phyloP scores from a whole-genome alignment of 1,140 invertebrate species.

The Oedothorax gibbosus region DNA sequence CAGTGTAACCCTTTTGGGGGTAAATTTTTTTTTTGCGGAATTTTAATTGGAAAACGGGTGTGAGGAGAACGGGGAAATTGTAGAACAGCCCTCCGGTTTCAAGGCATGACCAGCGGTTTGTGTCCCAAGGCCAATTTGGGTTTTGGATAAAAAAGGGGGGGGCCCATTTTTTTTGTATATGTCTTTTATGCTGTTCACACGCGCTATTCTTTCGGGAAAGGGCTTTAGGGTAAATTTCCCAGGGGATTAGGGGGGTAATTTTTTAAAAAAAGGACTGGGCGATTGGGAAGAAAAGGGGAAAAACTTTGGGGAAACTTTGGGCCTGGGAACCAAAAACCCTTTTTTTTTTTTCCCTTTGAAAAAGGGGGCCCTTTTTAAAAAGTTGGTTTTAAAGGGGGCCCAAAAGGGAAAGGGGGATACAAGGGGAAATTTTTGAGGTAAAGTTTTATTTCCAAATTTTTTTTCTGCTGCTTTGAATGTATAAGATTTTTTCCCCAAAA shows the following conservation, averaged over 20 bases:
- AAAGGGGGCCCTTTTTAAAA: constrained; percentile 68
- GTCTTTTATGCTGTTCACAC: constrained; percentile 65
- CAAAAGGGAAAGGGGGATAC: constrained; percentile 68
- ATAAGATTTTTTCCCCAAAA: too few relatives aligned
- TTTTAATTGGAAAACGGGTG: constrained; percentile 65
- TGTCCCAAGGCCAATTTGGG: constrained; percentile 62
- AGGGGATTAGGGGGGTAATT: constrained; percentile 66
- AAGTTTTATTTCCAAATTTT: too few relatives aligned
- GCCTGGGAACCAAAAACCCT: constrained; percentile 66
- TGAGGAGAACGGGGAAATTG: constrained; percentile 65
- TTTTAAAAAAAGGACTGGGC: constrained; percentile 66
- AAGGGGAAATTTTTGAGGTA: constrained; percentile 67
- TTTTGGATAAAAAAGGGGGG: constrained; percentile 59
- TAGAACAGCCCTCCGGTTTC: constrained; percentile 65
- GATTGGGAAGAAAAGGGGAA: constrained; percentile 64
- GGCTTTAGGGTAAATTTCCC: constrained; percentile 62
- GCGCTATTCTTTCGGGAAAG: constrained; percentile 62
- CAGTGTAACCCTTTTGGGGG: constrained; percentile 46
- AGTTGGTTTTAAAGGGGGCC: constrained; percentile 65
- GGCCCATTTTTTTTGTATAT: constrained; percentile 63
- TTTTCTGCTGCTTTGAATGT: too few relatives aligned
- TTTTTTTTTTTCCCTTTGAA: constrained; percentile 67
- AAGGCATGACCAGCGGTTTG: constrained; percentile 64
- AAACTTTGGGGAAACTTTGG: constrained; percentile 61
- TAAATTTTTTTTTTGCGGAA: constrained; percentile 61